Conservation (phyloP, 2,113 vertebrate genomes). For the Melanostigma gelatinosum region DNA sequence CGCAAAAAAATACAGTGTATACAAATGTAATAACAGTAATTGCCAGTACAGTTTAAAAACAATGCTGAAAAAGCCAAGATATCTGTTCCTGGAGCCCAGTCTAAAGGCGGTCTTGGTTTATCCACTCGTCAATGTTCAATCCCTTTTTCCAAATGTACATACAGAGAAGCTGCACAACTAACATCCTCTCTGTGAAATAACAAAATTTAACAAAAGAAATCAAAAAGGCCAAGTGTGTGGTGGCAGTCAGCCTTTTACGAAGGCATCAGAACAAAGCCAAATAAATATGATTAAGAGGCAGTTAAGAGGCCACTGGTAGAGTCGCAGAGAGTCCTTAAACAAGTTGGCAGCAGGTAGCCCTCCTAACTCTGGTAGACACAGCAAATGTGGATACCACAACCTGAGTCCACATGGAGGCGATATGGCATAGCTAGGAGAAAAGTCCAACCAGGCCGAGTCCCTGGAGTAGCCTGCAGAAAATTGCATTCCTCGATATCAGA, state of each 20-base stretch:
- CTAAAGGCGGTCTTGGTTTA: conserved; percentile 36
- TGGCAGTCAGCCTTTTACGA: conserved; percentile 86
- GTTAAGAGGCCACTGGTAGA: conserved; percentile 90
- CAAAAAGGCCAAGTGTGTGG: conserved; percentile 71
- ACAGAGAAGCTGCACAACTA: conserved; percentile 66
- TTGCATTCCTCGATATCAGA: conserved; percentile 75
- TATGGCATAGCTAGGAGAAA: conserved; percentile 92
- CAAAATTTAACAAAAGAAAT: conserved; percentile 80
- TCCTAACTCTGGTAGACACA: conserved; percentile 90
- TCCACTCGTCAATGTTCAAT: conserved; percentile 42
- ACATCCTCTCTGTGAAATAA: conserved; percentile 82
- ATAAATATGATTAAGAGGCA: conserved; percentile 89
- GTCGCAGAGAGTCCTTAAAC: conserved; percentile 87
- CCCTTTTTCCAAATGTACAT: conserved; percentile 67
- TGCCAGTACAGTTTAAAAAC: conserved; percentile 76
- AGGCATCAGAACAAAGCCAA: conserved; percentile 91
- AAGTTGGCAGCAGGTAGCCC: conserved; percentile 88
- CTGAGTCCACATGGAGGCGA: conserved; percentile 90
- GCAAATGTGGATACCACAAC: conserved; percentile 90
- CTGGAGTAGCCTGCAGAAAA: conserved; percentile 83
- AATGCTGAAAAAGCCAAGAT: conserved; percentile 80
- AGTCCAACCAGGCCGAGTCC: conserved; percentile 79
- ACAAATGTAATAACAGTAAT: conserved; percentile 76
- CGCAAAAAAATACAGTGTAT: conserved; percentile 89
- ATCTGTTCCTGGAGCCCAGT: conserved; percentile 66